Percentiles rank a stretch among this genome's conserved stretches.
These are phyloP conservation scores for Pterophyllum scalare DNA, from an alignment of 2,113 vertebrate genomes.

Conservation along the genomic window DNA sequence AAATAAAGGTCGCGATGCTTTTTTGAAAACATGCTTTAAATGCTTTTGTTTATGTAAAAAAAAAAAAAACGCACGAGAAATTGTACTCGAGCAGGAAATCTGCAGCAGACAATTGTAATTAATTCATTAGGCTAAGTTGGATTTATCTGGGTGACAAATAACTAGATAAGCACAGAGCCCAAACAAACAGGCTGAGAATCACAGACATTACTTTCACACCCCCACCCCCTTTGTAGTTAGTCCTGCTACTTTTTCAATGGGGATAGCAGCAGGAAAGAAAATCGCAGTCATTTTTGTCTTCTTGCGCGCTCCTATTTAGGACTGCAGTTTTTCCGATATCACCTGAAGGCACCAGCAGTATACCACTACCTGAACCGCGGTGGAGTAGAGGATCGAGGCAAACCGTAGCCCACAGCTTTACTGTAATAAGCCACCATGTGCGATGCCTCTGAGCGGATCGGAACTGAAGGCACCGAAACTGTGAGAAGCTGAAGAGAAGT, in stretches of 20 bases:
- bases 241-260: constrained; percentile 2
- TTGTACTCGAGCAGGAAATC: neutral
- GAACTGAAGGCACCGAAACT: constrained; percentile 9
- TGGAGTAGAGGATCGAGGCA: constrained; percentile 47
- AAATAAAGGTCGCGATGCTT: neutral
- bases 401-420: constrained; percentile 25
- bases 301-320: neutral
- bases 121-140: neutral
- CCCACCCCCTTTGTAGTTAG: constrained; percentile 3
- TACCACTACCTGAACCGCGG: constrained; percentile 52
- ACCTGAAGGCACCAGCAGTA: constrained; percentile 59
- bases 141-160: neutral
- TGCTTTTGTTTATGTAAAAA: neutral
- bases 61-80: neutral
- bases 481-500: constrained; percentile 38
- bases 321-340: constrained; percentile 37
- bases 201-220: constrained; percentile 36
- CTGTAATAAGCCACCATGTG: constrained; percentile 39
- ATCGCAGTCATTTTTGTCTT: neutral
- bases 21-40: neutral
- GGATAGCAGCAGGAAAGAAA: neutral
- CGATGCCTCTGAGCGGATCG: constrained; percentile 40
- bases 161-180: neutral
- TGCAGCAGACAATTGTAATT: neutral
- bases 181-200: constrained; percentile 8